Evolutionary conservation across 2,888 invertebrate species (phyloP).

Genomic region (Leptopilina syphax): DNA sequence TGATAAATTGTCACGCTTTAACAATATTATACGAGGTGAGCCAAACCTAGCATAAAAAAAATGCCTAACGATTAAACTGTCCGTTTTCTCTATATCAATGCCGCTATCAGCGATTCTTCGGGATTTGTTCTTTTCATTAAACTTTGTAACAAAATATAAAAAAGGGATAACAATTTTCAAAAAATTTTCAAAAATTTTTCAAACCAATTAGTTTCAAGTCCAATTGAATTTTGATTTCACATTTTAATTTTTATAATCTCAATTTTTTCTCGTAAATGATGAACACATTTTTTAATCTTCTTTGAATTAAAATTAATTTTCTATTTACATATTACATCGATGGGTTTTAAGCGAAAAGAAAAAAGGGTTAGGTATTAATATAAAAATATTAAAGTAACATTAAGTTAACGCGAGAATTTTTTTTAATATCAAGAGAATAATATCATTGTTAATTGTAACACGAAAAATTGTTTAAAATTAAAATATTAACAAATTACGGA

Average conservation of each 20-base stretch:
- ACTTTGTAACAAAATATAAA: conserved; percentile 44
- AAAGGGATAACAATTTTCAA: conserved; percentile 27
- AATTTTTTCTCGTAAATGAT: no score
- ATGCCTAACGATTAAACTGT: conserved; percentile 72
- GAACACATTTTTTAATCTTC: background rate
- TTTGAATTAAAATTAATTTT: no score
- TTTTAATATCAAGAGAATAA: no score
- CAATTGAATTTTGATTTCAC: background rate
- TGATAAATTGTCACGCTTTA: conserved; percentile 53
- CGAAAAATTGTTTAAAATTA: no score
- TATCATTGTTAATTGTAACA: no score
- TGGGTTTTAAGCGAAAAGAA: no score
- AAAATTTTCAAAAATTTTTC: background rate
- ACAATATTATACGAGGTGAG: conserved; percentile 60
- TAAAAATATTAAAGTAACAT: no score
- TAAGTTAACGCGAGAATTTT: no score
- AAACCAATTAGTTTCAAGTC: conserved; percentile 8
- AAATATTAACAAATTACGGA: no score
- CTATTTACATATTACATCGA: no score
- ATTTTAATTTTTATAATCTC: background rate
- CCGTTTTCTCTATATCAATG: conserved; percentile 59
- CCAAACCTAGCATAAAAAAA: conserved; percentile 61
- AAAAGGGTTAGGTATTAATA: no score
- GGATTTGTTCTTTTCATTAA: background rate
- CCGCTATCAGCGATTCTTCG: conserved; percentile 46